Evolutionary conservation across 2,113 vertebrate species (phyloP).

Genomic region (Phocoena sinus): DNA sequence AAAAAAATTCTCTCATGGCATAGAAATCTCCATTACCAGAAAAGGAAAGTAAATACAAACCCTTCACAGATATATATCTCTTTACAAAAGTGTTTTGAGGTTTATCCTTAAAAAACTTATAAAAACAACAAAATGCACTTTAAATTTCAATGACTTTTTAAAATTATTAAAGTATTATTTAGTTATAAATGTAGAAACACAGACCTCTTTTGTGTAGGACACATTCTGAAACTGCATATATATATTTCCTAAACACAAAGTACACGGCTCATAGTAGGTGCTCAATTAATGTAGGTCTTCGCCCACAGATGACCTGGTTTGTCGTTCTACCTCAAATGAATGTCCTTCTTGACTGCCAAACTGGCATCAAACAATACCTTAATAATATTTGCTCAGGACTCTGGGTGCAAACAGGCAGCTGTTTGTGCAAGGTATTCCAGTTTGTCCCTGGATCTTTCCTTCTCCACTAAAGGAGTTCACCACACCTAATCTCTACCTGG

Average conservation of each 20-base stretch:
- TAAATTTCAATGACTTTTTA: not conserved
- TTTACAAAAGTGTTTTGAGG: not conserved
- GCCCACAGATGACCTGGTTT: not conserved
- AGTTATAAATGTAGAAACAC: not conserved
- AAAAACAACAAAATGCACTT: not conserved
- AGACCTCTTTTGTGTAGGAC: not conserved
- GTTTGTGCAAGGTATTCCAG: not conserved
- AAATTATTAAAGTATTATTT: not conserved
- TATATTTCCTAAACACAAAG: not conserved
- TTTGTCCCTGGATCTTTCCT: not conserved
- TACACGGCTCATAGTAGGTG: not conserved
- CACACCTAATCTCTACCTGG: not conserved
- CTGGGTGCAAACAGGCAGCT: not conserved
- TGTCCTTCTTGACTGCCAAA: not conserved
- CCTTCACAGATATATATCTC: not conserved
- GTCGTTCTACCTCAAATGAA: not conserved
- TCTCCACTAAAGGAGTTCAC: not conserved
- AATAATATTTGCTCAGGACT: not conserved
- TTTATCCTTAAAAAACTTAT: not conserved
- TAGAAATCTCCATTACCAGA: not conserved
- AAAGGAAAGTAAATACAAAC: not conserved
- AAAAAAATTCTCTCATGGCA: not conserved
- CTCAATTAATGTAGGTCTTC: not conserved
- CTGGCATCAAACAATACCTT: not conserved
- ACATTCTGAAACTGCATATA: not conserved